Percentiles rank a stretch among this genome's conserved stretches.
phyloP scores from a whole-genome alignment of 2,797 vertebrate species.

The Chrysolophus pictus region DNA sequence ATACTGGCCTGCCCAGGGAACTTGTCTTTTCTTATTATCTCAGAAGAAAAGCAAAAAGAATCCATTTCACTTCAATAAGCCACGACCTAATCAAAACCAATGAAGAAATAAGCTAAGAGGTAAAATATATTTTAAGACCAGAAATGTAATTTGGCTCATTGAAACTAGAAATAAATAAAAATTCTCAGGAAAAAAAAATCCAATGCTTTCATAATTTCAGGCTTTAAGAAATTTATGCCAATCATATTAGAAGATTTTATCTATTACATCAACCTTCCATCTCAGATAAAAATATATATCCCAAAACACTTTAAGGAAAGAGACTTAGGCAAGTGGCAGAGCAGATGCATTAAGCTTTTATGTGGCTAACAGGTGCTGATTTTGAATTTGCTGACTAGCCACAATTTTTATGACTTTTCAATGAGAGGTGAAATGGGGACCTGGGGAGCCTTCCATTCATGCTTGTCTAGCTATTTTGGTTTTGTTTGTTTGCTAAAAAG shows the following conservation, averaged over 20 bases:
- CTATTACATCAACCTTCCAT: not conserved
- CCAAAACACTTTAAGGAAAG: not conserved
- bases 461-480: slow-evolving; percentile 44
- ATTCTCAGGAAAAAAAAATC: not conserved
- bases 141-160: not conserved
- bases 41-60: not conserved
- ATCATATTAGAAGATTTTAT: not conserved
- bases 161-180: slow-evolving; percentile 1
- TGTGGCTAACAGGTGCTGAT: slow-evolving; percentile 62
- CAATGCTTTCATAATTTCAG: not conserved
- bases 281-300: not conserved
- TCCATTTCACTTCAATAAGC: not conserved
- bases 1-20: not conserved
- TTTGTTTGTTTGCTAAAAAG: slow-evolving; percentile 32
- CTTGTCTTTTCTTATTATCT: not conserved
- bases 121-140: not conserved
- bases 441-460: slow-evolving; percentile 47
- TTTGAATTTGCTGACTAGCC: slow-evolving; percentile 66
- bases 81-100: not conserved
- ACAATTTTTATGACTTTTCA: slow-evolving; percentile 62
- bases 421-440: slow-evolving; percentile 25
- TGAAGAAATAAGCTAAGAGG: not conserved
- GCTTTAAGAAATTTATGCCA: not conserved
- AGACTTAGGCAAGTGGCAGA: slow-evolving; percentile 1
- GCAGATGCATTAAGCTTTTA: slow-evolving; percentile 53